Conservation (phyloP, 2,113 vertebrate genomes). For the Tetrao urogallus region DNA sequence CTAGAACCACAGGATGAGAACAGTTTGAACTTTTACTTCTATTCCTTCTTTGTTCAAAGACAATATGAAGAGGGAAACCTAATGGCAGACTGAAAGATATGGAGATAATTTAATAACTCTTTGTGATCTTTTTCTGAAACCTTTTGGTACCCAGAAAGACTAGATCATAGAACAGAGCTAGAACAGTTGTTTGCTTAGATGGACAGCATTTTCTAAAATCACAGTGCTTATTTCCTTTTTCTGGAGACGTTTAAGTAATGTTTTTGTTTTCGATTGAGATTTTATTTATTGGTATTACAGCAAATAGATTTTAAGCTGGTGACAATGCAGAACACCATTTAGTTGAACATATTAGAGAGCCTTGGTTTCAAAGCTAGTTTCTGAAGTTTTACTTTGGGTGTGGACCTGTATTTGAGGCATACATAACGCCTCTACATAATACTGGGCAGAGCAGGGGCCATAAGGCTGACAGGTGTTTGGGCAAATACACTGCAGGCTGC, state of each 20-base stretch:
- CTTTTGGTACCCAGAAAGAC: background rate
- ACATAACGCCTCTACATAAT: background rate
- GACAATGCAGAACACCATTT: background rate
- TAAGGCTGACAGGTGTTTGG: slow-evolving; percentile 13
- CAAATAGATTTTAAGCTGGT: background rate
- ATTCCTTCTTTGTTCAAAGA: background rate
- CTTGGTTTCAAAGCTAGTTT: background rate
- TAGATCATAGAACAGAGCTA: background rate
- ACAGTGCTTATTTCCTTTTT: background rate
- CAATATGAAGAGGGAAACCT: background rate
- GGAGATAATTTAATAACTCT: background rate
- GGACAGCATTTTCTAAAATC: background rate
- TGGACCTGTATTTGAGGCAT: background rate
- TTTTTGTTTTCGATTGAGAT: background rate
- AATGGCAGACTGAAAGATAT: background rate
- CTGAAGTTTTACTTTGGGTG: background rate
- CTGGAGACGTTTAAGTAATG: background rate
- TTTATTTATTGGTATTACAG: background rate
- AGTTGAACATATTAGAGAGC: background rate
- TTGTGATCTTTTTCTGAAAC: background rate
- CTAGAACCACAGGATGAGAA: background rate
- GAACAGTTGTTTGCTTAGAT: background rate
- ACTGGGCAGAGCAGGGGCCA: background rate
- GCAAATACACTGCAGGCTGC: background rate
- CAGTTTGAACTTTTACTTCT: background rate